These are phyloP conservation scores for Typhlichthys subterraneus DNA, from an alignment of 2,797 vertebrate genomes.

Conservation along the genomic window DNA sequence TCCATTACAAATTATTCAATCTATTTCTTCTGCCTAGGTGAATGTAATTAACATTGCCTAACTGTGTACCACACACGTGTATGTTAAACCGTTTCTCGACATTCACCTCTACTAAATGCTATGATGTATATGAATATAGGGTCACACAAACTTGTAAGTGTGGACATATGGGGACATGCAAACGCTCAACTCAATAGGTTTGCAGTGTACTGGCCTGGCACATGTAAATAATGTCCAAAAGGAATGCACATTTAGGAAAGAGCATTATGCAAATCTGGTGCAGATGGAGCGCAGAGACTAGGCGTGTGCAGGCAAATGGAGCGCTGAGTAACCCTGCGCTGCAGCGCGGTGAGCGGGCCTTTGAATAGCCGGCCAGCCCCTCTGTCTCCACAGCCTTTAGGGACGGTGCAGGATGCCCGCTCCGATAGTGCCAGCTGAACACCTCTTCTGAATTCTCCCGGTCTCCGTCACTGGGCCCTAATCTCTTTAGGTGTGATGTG, in stretches of 20 bases:
- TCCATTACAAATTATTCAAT: too few species aligned
- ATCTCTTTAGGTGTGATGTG: slow-evolving; percentile 87
- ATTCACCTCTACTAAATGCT: slow-evolving; percentile 2
- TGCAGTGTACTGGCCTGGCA: slow-evolving; percentile 50
- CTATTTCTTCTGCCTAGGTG: too few species aligned
- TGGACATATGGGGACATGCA: slow-evolving; percentile 56
- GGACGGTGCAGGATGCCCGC: slow-evolving; percentile 80
- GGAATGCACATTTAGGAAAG: slow-evolving; percentile 60
- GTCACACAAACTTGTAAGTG: slow-evolving; percentile 68
- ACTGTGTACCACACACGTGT: too few species aligned
- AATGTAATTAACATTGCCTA: too few species aligned
- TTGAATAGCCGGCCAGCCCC: slow-evolving; percentile 75
- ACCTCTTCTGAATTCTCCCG: slow-evolving; percentile 80
- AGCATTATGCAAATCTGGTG: slow-evolving; percentile 64
- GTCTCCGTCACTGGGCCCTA: slow-evolving; percentile 84
- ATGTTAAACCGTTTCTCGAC: slow-evolving; percentile 11
- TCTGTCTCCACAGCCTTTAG: slow-evolving; percentile 76
- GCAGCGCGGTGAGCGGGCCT: slow-evolving; percentile 58
- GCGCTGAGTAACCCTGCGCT: slow-evolving; percentile 63
- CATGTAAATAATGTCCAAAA: slow-evolving; percentile 35
- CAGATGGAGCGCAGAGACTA: slow-evolving; percentile 58
- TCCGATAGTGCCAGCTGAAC: slow-evolving; percentile 82
- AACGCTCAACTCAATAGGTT: slow-evolving; percentile 65
- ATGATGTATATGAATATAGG: slow-evolving; percentile 36
- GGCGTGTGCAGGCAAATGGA: slow-evolving; percentile 59